Conservation (phyloP, 2,797 vertebrate genomes). For the Onychomys torridus region DNA sequence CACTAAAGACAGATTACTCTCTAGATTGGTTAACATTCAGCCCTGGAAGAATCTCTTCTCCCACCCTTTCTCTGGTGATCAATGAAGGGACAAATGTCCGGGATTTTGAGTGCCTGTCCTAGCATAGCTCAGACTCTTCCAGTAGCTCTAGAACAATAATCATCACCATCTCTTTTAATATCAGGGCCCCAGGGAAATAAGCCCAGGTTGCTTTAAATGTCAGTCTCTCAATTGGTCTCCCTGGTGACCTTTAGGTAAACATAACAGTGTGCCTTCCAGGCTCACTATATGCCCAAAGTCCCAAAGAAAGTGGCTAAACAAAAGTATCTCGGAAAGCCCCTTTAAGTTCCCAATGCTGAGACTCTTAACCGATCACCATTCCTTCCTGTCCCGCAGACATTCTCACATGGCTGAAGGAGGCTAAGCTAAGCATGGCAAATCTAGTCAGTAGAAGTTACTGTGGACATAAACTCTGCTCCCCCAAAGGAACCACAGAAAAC, state of each 20-base stretch:
- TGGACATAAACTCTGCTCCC: neutral
- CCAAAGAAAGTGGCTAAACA: neutral
- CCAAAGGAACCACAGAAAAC: neutral
- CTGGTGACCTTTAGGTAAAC: slow-evolving; percentile 44
- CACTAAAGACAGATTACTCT: neutral
- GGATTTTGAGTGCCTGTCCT: slow-evolving; percentile 18
- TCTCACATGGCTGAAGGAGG: neutral
- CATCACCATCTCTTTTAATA: slow-evolving; percentile 36
- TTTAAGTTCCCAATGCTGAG: neutral
- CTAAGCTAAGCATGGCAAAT: neutral
- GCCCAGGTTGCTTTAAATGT: slow-evolving; percentile 59
- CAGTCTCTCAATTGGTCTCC: neutral
- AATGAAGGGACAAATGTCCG: slow-evolving; percentile 7
- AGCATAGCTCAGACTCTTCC: slow-evolving; percentile 23
- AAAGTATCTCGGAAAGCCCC: slow-evolving; percentile 7
- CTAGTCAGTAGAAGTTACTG: neutral
- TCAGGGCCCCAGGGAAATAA: slow-evolving; percentile 52
- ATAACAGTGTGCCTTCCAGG: slow-evolving; percentile 20
- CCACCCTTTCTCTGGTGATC: neutral
- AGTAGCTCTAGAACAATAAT: slow-evolving; percentile 56
- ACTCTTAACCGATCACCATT: slow-evolving; percentile 6
- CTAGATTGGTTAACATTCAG: slow-evolving; percentile 9
- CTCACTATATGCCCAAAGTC: neutral
- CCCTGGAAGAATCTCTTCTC: neutral
- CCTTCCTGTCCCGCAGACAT: neutral